Evolutionary conservation across 2,888 invertebrate genomes (phyloP), one percentile per base, ranked within the genome.

Genomic region (Anorthoa munda): DNA sequence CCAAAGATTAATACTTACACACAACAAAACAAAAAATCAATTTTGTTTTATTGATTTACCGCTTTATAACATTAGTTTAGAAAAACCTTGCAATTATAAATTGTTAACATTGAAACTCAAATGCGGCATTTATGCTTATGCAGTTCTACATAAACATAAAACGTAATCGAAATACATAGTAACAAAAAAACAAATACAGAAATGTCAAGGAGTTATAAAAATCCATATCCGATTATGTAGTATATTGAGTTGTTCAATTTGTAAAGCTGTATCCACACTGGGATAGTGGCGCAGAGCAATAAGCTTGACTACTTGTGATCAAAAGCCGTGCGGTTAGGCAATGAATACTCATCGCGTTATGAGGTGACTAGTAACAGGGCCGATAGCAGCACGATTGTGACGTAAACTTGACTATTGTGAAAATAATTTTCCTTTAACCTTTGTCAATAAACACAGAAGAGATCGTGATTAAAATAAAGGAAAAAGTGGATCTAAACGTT

Each of bases 341-440:
- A 39, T 58, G 15, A 55, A 53, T 21, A 74, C 45, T 9, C n/a
- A 31, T 58, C 31, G 17, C 50, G 17, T 65, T 15, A 13, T 18
- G 9, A 23, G 50, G 23, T 65, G 51, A 77, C 26, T 46, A 70
- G 15, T 26, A 53, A 13, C 50, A 69, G 15, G 23, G 61, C 59
- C 56, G 31, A 23, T 5, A 48, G 17, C 21, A 21, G 21, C 64
- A 65, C 61, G 48, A 64, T 45, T 53, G 39, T 69, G 60, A 69
- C 60, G 59, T 75, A 46, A 81, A 26, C 50, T 23, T 39, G 17
- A 55, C 53, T 64, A 66, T 58, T 58, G 45, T 58, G 50, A 46
- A 66, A 63, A 77, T 65, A 21, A n/a, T 66, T 66, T 66, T 82
- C 66, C 70, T 60, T 4, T n/a, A 55, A 46, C 46, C 61, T 51